Evolutionary conservation across 2,797 vertebrate genomes (phyloP), one percentile per base, ranked within the genome.

Genomic region (Synaphobranchus kaupii): DNA sequence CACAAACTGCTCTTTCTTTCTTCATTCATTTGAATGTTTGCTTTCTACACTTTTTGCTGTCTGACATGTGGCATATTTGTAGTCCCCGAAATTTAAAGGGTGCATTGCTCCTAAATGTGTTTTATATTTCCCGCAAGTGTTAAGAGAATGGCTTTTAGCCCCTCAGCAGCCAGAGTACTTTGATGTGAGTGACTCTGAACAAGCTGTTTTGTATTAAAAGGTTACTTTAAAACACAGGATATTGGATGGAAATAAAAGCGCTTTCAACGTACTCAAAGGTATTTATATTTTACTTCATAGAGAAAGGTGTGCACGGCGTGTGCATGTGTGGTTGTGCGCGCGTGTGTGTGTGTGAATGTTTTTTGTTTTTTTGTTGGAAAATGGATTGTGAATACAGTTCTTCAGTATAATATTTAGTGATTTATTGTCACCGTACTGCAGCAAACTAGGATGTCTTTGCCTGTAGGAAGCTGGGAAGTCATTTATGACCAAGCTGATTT

Each of bases 361-460:
- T 56, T 56, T 54, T 54, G 9, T 54, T 54, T 90, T 76, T 39
- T 88, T 80, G 84, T 81, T 73, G 82, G 89, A 88, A 88, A 90
- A 91, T 50, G 88, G 90, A 80, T 90, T 91, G 89, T 89, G 90
- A 90, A 90, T 86, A 84, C 81, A 3, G 50, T 15, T 56, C 22
- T 34, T 52, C 81, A 76, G 87, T 90, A 80, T 91, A 90, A 91
- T 89, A 89, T 76, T 84, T 39, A 9, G 52, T 88, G 90, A 90
- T 91, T 91, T 90, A 90, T 87, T 68, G 88, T 52, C 31, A 85
- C 15, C 83, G 9, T n/a, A 47, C 84, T 80, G 56, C 86, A 86
- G 47, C 54, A 84, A 56, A 84, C 83, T 58, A 28, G 25, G n/a
- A 25, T 86, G 87, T 54, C 88, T 89, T 71, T n/a, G 44, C 83